Evolutionary conservation across 2,797 vertebrate species (phyloP).

Genomic region (Chanos chanos): DNA sequence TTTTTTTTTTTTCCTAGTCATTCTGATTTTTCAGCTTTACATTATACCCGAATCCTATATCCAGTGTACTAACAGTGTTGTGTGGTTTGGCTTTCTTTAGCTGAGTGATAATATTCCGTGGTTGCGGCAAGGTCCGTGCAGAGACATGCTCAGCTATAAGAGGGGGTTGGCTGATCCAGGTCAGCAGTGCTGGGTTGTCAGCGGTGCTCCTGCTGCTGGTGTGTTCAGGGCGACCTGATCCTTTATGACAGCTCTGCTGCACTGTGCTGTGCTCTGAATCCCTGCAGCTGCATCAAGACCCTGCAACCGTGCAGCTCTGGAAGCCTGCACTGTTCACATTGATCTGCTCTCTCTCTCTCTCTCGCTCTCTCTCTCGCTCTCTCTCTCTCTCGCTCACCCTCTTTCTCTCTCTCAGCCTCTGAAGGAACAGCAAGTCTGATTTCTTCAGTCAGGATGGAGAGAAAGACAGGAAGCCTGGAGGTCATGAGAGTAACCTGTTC

Average conservation of each 20-base stretch:
- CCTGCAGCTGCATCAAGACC: background rate
- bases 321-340: slow-evolving; percentile 1
- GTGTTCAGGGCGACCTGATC: slow-evolving; percentile 8
- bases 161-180: slow-evolving; percentile 14
- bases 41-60: too few relatives aligned
- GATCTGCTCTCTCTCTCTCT: background rate
- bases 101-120: too few relatives aligned
- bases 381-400: slow-evolving; percentile 4
- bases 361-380: background rate
- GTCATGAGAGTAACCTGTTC: too few relatives aligned
- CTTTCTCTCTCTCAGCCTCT: slow-evolving; percentile 22
- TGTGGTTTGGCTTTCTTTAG: too few relatives aligned
- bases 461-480: too few relatives aligned
- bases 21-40: too few relatives aligned
- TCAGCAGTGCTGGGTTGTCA: background rate
- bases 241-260: slow-evolving; percentile 8
- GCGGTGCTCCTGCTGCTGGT: too few relatives aligned
- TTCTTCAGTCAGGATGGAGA: too few relatives aligned
- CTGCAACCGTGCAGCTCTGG: background rate
- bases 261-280: background rate
- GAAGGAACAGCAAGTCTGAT: too few relatives aligned
- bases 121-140: background rate
- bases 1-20: too few relatives aligned
- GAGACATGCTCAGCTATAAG: background rate
- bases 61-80: too few relatives aligned